Base-by-base conservation (phyloP, 2,888 invertebrate genomes). In the Laspeyria flexula region DNA sequence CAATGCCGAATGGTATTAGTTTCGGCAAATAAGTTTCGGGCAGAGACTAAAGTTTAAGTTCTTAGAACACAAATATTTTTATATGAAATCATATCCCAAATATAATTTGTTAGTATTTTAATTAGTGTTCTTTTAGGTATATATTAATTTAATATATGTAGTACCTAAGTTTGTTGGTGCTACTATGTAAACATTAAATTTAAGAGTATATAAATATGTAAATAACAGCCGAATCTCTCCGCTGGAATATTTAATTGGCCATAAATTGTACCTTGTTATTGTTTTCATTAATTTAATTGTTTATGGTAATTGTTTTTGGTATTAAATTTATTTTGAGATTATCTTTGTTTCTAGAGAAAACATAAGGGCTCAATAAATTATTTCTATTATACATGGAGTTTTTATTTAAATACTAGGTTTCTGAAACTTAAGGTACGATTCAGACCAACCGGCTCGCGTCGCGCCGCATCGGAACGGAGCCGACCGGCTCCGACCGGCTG, bases 241-340 rank as follows among this genome's bases (percentile, higher is more conserved):
- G 55, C 40, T 57, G 45, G 45, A 41, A 37, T 53, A 29, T 48
- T 34, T 43, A 34, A 64, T 60, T 55, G 55, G 72, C 69, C 72
- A 71, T 69, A 59, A 55, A 53, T 53, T 60, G 63, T 67, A 70
- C 71, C 65, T 66, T 33, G 35, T 29, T 29, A 35, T 33, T 54
- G 52, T 54, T 59, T 46, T 70, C 29, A 57, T 43, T 50, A 23
- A 51, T 50, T 33, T 1, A 7, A 31, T 34, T 25, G 25, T 25
- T 25, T 21, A 21, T 38, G 18, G 35, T 54, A 45, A 16, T 39
- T 12, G 35, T 47, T 41, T 55, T 31, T 49, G 39, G 27, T 27
- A 29, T 60, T 48, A 43, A n/a, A 42, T 50, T 56, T 68, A 55
- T 71, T 64, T 55, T 56, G 38, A 43, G 50, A 52, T 38, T 27